Evolutionary conservation across 2,113 vertebrate species (phyloP).

Genomic region (Aegotheles bennettii): DNA sequence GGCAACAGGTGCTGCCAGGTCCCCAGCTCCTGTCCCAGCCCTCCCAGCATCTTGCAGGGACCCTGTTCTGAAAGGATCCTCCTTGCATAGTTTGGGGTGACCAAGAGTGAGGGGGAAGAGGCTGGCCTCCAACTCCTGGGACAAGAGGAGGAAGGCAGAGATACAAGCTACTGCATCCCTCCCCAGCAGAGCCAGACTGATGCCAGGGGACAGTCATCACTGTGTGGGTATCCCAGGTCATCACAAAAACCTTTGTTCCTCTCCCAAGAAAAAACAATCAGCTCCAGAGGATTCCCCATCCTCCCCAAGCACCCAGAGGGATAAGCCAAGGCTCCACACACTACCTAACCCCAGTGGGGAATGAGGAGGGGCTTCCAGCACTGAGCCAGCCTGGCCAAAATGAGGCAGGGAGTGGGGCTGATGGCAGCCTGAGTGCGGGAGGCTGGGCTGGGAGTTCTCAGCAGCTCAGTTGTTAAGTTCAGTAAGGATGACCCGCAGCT

Average conservation of each 20-base stretch:
- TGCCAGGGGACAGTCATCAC: background rate
- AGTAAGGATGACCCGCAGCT: conserved; percentile 69
- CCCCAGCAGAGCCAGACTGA: background rate
- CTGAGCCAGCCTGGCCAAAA: background rate
- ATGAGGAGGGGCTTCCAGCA: background rate
- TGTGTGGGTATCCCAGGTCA: fast-evolving
- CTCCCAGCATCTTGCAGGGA: background rate
- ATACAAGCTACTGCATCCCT: fast-evolving
- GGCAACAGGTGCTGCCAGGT: background rate
- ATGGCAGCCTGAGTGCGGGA: background rate
- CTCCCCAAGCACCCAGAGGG: background rate
- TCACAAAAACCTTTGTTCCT: background rate
- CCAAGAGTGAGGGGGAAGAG: background rate
- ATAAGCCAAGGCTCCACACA: background rate
- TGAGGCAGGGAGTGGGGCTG: background rate
- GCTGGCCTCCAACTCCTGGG: background rate
- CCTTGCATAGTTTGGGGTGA: background rate
- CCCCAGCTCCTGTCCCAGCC: background rate
- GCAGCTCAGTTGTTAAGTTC: conserved; percentile 71
- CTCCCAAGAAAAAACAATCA: background rate
- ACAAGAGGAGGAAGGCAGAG: background rate
- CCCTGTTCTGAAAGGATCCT: background rate
- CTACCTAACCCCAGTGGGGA: fast-evolving
- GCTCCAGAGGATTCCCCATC: background rate
- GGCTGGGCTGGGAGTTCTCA: background rate